Conservation (phyloP, 2,888 invertebrate genomes). For the Conops quadrifasciatus region DNA sequence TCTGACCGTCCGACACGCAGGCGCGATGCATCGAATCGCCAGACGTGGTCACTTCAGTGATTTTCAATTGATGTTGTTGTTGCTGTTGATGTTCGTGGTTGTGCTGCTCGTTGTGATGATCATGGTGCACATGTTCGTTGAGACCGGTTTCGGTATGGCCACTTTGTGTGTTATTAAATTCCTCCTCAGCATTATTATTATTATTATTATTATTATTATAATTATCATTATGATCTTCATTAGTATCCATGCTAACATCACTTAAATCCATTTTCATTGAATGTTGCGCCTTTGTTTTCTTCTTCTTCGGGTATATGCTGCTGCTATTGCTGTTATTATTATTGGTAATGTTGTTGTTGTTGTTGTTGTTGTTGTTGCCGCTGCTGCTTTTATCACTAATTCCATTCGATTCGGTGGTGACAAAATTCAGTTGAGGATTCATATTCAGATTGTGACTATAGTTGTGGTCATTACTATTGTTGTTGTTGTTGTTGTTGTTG, state of each 20-base stretch:
- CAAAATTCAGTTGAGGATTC: conserved; percentile 49
- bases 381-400: conserved; percentile 39
- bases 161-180: conserved; percentile 15
- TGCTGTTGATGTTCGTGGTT: conserved; percentile 48
- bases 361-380: conserved; percentile 39
- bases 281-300: conserved; percentile 48
- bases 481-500: conserved; percentile 38
- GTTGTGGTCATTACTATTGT: conserved; percentile 38
- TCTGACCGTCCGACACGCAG: conserved; percentile 65
- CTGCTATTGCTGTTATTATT: conserved; percentile 40
- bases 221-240: conserved; percentile 49
- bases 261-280: conserved; percentile 70
- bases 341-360: conserved; percentile 45
- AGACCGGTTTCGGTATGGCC: conserved; percentile 26
- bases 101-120: conserved; percentile 5
- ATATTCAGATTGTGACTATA: conserved; percentile 40
- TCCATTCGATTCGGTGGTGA: conserved; percentile 49
- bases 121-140: not conserved
- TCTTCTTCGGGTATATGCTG: conserved; percentile 32
- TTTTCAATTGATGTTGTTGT: conserved; percentile 51
- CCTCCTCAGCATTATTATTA: conserved; percentile 2
- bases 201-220: conserved; percentile 51
- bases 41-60: conserved; percentile 58
- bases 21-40: conserved; percentile 56
- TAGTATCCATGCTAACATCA: conserved; percentile 77